Conservation (phyloP, 2,888 invertebrate genomes). For the Eremobia ochroleuca region DNA sequence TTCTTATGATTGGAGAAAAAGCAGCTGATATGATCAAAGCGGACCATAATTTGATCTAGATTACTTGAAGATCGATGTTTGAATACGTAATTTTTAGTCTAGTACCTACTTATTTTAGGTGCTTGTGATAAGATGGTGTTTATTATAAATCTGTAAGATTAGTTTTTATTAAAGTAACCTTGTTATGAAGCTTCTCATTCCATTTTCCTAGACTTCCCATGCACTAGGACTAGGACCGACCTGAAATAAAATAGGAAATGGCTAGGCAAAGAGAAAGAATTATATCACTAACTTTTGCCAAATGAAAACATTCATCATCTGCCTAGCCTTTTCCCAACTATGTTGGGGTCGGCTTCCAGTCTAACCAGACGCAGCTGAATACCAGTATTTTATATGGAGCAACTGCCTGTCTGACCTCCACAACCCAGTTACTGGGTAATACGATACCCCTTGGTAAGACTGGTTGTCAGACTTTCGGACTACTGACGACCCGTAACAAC, state of each 20-base stretch:
- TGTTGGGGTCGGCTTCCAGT: too few species aligned
- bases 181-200: not conserved
- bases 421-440: too few species aligned
- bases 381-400: too few species aligned
- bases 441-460: too few species aligned
- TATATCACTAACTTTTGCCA: too few species aligned
- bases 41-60: constrained; percentile 54
- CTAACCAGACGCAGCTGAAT: too few species aligned
- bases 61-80: not conserved
- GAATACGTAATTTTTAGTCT: not conserved
- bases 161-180: constrained; percentile 2
- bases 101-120: not conserved
- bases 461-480: too few species aligned
- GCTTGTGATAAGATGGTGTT: not conserved
- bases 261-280: not conserved
- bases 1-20: constrained; percentile 74
- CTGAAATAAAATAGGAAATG: not conserved
- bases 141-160: not conserved
- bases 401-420: too few species aligned
- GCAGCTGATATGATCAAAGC: constrained; percentile 72
- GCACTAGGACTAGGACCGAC: not conserved
- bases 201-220: not conserved
- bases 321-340: too few species aligned
- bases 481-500: too few species aligned
- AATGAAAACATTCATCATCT: too few species aligned